Conservation (phyloP, 1,140 invertebrate species). For the Lanistes nyassanus region DNA sequence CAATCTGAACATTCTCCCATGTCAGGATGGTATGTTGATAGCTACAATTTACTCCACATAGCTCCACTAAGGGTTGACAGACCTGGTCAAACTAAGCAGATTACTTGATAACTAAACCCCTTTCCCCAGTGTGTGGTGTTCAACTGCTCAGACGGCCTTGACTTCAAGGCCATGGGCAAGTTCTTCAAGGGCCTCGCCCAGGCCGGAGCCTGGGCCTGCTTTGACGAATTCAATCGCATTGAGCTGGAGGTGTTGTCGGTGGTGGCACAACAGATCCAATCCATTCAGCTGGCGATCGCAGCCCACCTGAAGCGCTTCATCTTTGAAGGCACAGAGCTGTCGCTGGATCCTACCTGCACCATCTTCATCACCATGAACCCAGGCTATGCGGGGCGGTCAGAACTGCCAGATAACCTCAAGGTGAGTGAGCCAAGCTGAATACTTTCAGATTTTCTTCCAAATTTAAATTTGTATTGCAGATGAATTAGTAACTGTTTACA, state of each 20-base stretch:
- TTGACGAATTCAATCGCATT: conserved; percentile 74
- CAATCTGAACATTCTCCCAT: too few relatives aligned
- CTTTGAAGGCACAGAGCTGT: conserved; percentile 67
- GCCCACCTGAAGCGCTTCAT: conserved; percentile 61
- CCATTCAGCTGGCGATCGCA: conserved; percentile 65
- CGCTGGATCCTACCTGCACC: conserved; percentile 65
- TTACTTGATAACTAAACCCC: neutral
- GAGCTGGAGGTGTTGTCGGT: conserved; percentile 94
- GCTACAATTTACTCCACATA: too few relatives aligned
- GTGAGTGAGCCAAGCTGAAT: too few relatives aligned
- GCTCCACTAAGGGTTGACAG: too few relatives aligned
- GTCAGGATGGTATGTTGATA: too few relatives aligned
- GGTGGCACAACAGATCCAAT: conserved; percentile 72
- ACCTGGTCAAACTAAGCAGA: too few relatives aligned
- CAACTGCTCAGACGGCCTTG: conserved; percentile 69
- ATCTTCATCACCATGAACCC: conserved; percentile 69
- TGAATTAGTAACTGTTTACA: too few relatives aligned
- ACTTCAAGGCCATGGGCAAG: conserved; percentile 69
- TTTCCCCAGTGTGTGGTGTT: conserved; percentile 67
- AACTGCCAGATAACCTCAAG: conserved; percentile 66
- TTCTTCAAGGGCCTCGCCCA: conserved; percentile 69
- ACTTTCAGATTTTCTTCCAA: too few relatives aligned
- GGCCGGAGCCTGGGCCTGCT: conserved; percentile 68
- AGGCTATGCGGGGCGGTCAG: conserved; percentile 65
- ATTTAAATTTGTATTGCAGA: too few relatives aligned